Base-by-base conservation (phyloP, 2,888 invertebrate genomes). In the Drosophila paucipuncta region DNA sequence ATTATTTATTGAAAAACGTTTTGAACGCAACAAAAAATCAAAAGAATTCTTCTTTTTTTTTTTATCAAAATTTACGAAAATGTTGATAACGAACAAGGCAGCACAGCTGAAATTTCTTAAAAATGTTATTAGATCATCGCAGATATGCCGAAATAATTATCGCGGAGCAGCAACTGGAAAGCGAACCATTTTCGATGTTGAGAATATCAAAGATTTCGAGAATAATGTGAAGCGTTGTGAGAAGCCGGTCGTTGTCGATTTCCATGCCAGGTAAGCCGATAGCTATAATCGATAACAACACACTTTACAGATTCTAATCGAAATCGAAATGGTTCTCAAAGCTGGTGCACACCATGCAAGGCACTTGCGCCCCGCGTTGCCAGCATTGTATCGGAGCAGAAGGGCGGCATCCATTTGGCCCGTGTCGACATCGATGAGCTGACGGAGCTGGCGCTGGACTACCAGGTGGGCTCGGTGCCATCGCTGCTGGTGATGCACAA, bases 311-410 rank as follows among this genome's bases (percentile, higher is more conserved):
- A n/a, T 16, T 7, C 3, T 37, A 7, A 55, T 35, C 2, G 6
- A 28, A 2, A 30, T 5, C 18, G 18, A 37, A 25, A 13, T 50
- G 16, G 5, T 4, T 0, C 41, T 3, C 13, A 4, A 92, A 98
- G 98, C 72, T 99, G 99, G 99, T 99, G 99, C 94, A 98, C 97
- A 82, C 99, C 99, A 1, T 99, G 99, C 93, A 97, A 97, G 91
- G 95, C 97, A 80, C 94, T 99, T 43, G 97, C 96, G 39, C 99
- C 99, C 2, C 95, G 98, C 39, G 94, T 99, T 67, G 98, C 98
- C 93, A 95, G 96, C 30, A 95, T 98, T 7, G 95, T 98, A 65
- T 96, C 96, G 3, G 97, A 97, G 91, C 95, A 95, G 73, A 95
- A 96, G 76, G 98, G 97, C 7, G 43, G 43, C 96, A 97, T 93